Percentiles rank a stretch among this genome's conserved stretches.
Conservation (phyloP, 1,140 invertebrate genomes). For the Bathynomus jamesi region DNA sequence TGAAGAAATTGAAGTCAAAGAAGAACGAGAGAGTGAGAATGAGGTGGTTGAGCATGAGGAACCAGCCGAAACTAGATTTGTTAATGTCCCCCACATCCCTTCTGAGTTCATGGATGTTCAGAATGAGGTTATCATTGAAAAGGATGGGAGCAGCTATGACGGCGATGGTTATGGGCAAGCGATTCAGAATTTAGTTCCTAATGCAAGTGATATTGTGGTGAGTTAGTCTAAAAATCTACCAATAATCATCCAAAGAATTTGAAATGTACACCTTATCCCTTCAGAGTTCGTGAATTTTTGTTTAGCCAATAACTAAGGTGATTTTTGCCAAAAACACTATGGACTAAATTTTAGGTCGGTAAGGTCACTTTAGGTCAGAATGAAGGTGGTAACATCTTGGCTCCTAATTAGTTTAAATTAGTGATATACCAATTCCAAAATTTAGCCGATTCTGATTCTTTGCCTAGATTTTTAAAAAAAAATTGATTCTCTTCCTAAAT, state of each 20-base stretch:
- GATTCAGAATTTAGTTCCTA: neutral
- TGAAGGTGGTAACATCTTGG: too few relatives aligned
- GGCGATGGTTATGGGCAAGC: neutral
- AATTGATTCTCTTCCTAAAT: too few relatives aligned
- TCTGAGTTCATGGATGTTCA: neutral
- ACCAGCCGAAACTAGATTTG: neutral
- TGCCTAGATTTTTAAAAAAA: too few relatives aligned
- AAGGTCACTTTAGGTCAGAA: neutral
- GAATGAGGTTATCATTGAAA: neutral
- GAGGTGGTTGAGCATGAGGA: neutral
- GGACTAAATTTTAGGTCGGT: neutral
- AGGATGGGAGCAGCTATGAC: neutral
- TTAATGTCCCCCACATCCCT: neutral
- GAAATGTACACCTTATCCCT: too few relatives aligned
- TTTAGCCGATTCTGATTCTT: too few relatives aligned
- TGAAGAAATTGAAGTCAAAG: neutral
- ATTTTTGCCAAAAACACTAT: neutral
- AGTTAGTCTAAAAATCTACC: neutral
- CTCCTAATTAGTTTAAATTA: too few relatives aligned
- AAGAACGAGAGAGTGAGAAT: neutral
- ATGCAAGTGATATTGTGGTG: neutral
- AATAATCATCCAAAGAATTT: neutral
- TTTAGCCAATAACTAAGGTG: too few relatives aligned
- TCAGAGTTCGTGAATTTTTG: too few relatives aligned
- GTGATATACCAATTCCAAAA: too few relatives aligned